Evolutionary conservation across 2,888 invertebrate genomes (phyloP), one percentile per base, ranked within the genome.

Genomic region (Ferrisia virgata): DNA sequence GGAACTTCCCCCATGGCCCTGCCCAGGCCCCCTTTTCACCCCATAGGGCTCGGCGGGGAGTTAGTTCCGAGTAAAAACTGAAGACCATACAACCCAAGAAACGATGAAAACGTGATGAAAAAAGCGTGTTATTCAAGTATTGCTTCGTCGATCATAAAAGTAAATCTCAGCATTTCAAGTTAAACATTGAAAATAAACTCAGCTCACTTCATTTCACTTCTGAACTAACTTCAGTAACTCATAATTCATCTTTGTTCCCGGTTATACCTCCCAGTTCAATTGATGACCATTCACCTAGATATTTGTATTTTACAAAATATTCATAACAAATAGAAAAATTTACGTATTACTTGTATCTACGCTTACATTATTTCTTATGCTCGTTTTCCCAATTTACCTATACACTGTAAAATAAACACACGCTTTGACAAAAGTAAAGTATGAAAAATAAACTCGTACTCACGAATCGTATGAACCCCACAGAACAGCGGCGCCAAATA

Each of bases 1-100:
- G 82, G 82, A 82, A 82, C 82, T 82, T n/a, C 82, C 82, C 82
- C 82, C 82, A 82, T 82, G 82, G 82, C 82, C 82, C 82, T 82
- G 82, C 82, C 82, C 64, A 82, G 64, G 82, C 82, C 82, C 82
- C 82, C 82, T 82, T 82, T 82, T 82, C 82, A 82, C 82, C 82
- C 82, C 82, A 39, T 82, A 82, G 82, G 82, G 82, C 82, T 82
- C 82, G 82, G 82, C 82, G 82, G 82, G 82, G 82, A 82, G 82
- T 82, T 82, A 82, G 82, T 82, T 82, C 82, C 82, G 82, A 82
- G 15, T 47, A 47, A 18, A 80, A 80, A 43, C 25, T 1, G 40
- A 47, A 28, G 43, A 79, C 79, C n/a, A n/a, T 47, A 9, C 36
- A 3, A 80, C 53, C 31, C 1, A 18, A 13, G 28, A 18, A 43